A percentile compares a stretch with the other conserved stretches of the same genome.
phyloP scores from a whole-genome alignment of 2,888 invertebrate genomes.

The Trissonchulus sp. region DNA sequence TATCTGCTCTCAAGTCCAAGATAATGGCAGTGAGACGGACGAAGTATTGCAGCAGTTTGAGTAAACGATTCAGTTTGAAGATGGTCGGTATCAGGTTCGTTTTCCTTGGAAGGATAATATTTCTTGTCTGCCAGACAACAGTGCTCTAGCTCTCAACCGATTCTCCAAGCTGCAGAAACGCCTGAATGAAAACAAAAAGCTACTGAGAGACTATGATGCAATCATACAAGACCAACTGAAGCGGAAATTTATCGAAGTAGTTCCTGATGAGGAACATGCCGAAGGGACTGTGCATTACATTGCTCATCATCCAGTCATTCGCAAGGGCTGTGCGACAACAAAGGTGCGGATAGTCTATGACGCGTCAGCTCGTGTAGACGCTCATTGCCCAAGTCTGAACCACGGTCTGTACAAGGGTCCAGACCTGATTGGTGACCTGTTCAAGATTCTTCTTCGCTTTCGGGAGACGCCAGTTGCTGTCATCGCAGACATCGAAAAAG shows the following conservation, averaged over 20 bases:
- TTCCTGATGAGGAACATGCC: not conserved
- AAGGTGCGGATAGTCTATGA: constrained; percentile 42
- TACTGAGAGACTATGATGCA: constrained; percentile 29
- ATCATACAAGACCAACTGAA: constrained; percentile 29
- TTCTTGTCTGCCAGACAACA: constrained; percentile 13
- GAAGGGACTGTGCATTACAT: constrained; percentile 31
- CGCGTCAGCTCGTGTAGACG: constrained; percentile 32
- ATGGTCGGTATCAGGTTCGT: not conserved
- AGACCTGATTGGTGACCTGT: constrained; percentile 30
- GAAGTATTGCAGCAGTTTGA: too few species aligned
- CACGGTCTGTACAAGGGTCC: constrained; percentile 37
- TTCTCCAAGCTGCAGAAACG: not conserved
- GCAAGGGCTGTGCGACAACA: too few species aligned
- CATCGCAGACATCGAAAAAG: constrained; percentile 36
- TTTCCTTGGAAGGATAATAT: not conserved
- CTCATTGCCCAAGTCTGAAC: constrained; percentile 32
- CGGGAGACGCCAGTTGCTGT: constrained; percentile 33
- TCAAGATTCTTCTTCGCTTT: constrained; percentile 33
- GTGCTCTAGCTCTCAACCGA: not conserved
- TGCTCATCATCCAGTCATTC: constrained; percentile 35
- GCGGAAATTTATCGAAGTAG: constrained; percentile 29
- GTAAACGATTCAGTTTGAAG: too few species aligned
- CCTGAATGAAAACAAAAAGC: not conserved
- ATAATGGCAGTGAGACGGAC: too few species aligned
- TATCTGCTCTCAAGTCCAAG: too few species aligned